Conservation (phyloP, 2,113 vertebrate species). For the Scortum barcoo region DNA sequence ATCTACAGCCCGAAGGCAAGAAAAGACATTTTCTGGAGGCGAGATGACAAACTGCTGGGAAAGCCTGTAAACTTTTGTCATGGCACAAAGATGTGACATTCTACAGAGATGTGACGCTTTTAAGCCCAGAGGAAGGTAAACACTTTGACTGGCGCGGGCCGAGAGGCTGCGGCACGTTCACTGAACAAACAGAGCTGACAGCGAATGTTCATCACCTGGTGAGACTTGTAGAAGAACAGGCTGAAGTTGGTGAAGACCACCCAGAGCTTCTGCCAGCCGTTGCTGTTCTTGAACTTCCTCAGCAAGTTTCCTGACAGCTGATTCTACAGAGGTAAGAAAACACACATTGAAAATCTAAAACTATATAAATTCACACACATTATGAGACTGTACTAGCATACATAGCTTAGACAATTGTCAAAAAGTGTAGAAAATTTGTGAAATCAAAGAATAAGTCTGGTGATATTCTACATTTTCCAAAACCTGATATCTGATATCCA, state of each 20-base stretch:
- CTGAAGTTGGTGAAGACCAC: constrained; percentile 99
- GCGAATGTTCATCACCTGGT: constrained; percentile 88
- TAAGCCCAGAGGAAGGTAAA: constrained; percentile 35
- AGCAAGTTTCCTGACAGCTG: constrained; percentile 97
- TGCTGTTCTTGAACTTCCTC: constrained; percentile 99
- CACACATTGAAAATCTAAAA: constrained; percentile 13
- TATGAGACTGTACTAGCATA: neutral
- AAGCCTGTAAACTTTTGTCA: constrained; percentile 11
- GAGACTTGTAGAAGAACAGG: constrained; percentile 99
- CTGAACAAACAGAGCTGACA: constrained; percentile 17
- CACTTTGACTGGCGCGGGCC: neutral
- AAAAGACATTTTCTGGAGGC: neutral
- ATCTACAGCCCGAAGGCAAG: neutral
- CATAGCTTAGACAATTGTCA: neutral
- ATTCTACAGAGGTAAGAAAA: constrained; percentile 86
- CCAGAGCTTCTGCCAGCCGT: constrained; percentile 99
- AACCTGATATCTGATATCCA: neutral
- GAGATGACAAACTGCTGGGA: constrained; percentile 23
- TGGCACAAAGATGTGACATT: constrained; percentile 64
- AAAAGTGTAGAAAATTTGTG: neutral
- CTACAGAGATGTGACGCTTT: constrained; percentile 42
- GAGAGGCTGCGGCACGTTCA: neutral
- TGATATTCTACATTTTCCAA: neutral
- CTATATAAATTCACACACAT: neutral
- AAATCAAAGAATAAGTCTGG: neutral